Percentiles rank a stretch among this genome's conserved stretches.
Conservation (phyloP, 92 coral and sea anemone genomes). For the Ricordea florida region DNA sequence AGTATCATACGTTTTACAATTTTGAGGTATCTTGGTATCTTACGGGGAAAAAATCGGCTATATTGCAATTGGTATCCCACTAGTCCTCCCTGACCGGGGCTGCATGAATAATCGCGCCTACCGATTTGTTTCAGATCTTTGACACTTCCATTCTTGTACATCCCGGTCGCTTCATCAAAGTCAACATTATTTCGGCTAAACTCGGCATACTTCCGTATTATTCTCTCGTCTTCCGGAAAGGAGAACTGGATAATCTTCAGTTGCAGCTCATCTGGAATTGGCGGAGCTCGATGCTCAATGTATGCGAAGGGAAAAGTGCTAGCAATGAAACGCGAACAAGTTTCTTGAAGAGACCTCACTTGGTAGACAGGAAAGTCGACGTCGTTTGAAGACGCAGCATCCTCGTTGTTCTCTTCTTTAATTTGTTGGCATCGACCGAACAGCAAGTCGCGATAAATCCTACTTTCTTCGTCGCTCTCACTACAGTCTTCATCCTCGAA, state of each 20-base stretch:
- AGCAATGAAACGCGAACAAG: constrained; percentile 77
- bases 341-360: constrained; percentile 64
- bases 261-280: constrained; percentile 91
- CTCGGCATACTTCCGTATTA: constrained; percentile 78
- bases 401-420: background rate
- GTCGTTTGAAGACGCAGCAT: background rate
- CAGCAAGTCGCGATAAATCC: background rate
- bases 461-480: constrained; percentile 19
- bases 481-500: background rate
- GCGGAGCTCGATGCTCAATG: constrained; percentile 87
- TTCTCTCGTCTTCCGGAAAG: constrained; percentile 80
- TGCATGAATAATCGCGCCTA: constrained; percentile 22
- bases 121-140: constrained; percentile 90
- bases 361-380: background rate
- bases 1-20: too few species aligned
- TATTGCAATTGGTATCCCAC: background rate
- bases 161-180: constrained; percentile 26
- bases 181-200: constrained; percentile 66
- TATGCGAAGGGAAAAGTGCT: constrained; percentile 87
- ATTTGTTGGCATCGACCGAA: background rate
- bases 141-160: constrained; percentile 59
- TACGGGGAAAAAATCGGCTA: too few species aligned
- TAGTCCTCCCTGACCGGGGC: too few species aligned
- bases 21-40: too few species aligned
- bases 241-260: constrained; percentile 79